A percentile compares a stretch with the other conserved stretches of the same genome.
Conservation (phyloP, 1,140 invertebrate species). For the Diabrotica undecimpunctata region DNA sequence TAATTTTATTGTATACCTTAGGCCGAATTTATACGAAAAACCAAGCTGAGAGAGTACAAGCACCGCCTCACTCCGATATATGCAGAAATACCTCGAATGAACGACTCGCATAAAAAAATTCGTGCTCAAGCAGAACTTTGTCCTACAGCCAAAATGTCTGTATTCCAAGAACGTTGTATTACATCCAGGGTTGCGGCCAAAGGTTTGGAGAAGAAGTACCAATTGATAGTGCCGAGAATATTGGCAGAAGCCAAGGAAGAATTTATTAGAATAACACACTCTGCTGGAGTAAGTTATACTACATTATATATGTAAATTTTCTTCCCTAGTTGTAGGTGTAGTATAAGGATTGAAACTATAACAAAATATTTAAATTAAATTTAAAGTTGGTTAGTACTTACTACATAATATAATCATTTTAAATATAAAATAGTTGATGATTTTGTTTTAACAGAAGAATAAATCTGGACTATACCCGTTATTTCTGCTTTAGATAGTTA, state of each 20-base stretch:
- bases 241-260: slow-evolving; percentile 27
- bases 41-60: slow-evolving; percentile 38
- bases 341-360: too few relatives aligned
- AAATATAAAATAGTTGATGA: too few relatives aligned
- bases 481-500: too few relatives aligned
- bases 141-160: slow-evolving; percentile 35
- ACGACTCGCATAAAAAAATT: slow-evolving; percentile 33
- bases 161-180: slow-evolving; percentile 32
- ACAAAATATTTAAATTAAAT: too few relatives aligned
- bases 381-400: too few relatives aligned
- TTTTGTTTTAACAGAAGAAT: too few relatives aligned
- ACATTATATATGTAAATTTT: too few relatives aligned
- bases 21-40: slow-evolving; percentile 31
- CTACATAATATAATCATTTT: too few relatives aligned
- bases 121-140: slow-evolving; percentile 30
- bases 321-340: too few relatives aligned
- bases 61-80: slow-evolving; percentile 33
- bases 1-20: background rate
- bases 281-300: slow-evolving; percentile 24
- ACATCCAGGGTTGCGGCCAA: slow-evolving; percentile 27
- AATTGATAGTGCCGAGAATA: slow-evolving; percentile 24
- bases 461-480: too few relatives aligned
- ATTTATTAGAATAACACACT: slow-evolving; percentile 30
- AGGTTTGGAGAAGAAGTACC: slow-evolving; percentile 25
- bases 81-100: slow-evolving; percentile 34